Conservation (phyloP, 2,888 invertebrate genomes). For the Digitonthophagus gazella region DNA sequence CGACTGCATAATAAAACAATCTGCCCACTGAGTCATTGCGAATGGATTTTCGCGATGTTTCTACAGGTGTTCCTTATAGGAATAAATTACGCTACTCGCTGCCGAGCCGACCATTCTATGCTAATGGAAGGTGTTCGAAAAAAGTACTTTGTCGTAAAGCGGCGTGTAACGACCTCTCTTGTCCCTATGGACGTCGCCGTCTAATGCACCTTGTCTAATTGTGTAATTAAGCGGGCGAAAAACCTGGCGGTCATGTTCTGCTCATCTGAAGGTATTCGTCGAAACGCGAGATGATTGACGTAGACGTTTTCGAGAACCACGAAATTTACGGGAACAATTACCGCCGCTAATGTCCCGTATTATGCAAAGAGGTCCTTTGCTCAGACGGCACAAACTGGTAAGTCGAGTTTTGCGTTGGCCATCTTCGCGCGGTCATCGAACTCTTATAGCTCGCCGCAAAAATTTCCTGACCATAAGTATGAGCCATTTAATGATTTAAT, state of each 20-base stretch:
- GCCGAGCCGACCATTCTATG: conserved; percentile 3
- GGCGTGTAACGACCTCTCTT: not conserved
- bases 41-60: conserved; percentile 2
- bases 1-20: conserved; percentile 37
- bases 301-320: conserved; percentile 1
- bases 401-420: conserved; percentile 27
- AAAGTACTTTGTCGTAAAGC: not conserved
- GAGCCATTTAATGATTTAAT: conserved; percentile 14
- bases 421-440: conserved; percentile 30
- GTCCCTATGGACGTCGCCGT: not conserved
- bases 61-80: conserved; percentile 3
- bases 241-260: not conserved
- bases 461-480: conserved; percentile 17
- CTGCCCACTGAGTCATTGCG: conserved; percentile 19
- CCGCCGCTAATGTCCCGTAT: conserved; percentile 4
- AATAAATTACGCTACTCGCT: conserved; percentile 11
- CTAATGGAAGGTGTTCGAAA: not conserved
- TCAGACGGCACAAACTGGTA: conserved; percentile 21
- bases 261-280: not conserved
- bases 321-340: conserved; percentile 12
- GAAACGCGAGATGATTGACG: not conserved
- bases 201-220: not conserved
- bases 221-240: not conserved
- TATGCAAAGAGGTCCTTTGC: conserved; percentile 13
- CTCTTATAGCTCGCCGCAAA: conserved; percentile 12